Percentiles rank a stretch among this genome's conserved stretches.
These are phyloP conservation scores for Habrosyne pyritoides DNA, from an alignment of 2,888 invertebrate genomes.

Conservation along the genomic window DNA sequence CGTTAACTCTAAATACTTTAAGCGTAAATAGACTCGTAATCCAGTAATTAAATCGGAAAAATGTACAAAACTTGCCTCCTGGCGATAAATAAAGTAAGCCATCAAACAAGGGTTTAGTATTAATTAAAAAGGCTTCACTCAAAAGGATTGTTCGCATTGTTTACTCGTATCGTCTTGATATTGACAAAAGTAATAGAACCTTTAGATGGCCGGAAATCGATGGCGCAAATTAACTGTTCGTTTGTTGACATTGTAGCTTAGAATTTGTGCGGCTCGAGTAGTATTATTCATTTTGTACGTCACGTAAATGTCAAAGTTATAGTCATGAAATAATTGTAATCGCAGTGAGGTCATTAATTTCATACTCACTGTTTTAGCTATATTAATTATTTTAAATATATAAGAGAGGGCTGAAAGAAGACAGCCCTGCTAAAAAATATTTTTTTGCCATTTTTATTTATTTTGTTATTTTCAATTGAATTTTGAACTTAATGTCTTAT, in stretches of 20 bases:
- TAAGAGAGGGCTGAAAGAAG: too few relatives aligned
- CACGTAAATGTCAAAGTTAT: too few relatives aligned
- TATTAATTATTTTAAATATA: too few relatives aligned
- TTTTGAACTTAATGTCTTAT: too few relatives aligned
- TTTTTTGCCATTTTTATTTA: too few relatives aligned
- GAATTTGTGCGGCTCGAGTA: neutral
- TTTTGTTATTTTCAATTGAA: too few relatives aligned
- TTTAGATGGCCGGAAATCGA: neutral
- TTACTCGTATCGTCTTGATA: neutral
- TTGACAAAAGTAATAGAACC: neutral
- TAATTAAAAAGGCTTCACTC: constrained; percentile 16
- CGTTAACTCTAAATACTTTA: neutral
- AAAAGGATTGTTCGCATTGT: constrained; percentile 9
- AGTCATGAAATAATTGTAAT: too few relatives aligned
- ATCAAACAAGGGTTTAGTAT: constrained; percentile 9
- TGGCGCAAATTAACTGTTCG: neutral
- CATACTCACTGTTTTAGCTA: too few relatives aligned
- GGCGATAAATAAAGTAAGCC: constrained; percentile 24
- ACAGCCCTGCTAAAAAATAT: too few relatives aligned
- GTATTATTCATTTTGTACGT: too few relatives aligned
- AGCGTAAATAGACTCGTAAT: constrained; percentile 22
- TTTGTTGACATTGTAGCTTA: neutral
- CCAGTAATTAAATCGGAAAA: constrained; percentile 28
- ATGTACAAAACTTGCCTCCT: constrained; percentile 9
- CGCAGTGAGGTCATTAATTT: too few relatives aligned